Evolutionary conservation across 1,140 invertebrate genomes (phyloP), one percentile per base, ranked within the genome.

Genomic region (Cydia splendana): DNA sequence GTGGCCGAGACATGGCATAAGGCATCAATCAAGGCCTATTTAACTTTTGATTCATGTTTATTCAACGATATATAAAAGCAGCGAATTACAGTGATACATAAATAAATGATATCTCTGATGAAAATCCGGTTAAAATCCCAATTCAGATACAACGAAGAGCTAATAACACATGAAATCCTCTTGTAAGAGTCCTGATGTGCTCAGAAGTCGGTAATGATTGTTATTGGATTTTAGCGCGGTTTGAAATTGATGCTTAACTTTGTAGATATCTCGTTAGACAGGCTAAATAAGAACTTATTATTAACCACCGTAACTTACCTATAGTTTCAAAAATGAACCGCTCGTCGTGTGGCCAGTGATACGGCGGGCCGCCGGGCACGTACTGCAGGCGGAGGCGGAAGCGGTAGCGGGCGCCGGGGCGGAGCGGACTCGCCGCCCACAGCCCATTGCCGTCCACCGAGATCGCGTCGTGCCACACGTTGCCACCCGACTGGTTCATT

Each of bases 301-400:
- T 5, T 34, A 34, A 42, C 51, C 51, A 18, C n/a, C 51, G 45
- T 42, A 48, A 48, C 78, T 82, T 94, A 96, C 96, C 96, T 45
- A 96, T 84, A 6, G 97, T 98, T 92, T 96, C 95, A 87, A 96
- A 98, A 3, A 94, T 94, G 84, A 97, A 97, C 71, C 93, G 90
- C 1, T 94, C 94, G 80, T 96, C 95, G 1, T 88, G 80, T 0
- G 97, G 96, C 95, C 96, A 98, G 28, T 95, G 85, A 80, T 95
- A 97, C 0, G 94, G 85, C 24, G 94, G 89, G 0, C 91, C 88
- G 30, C 94, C 93, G n/a, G 93, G 88, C 0, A 94, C 92, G 87
- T 97, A 98, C 18, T 91, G 94, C 0, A 98, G 81, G n/a, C 93
- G 89, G 3, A 98, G 87, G 45, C 95, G 94, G 83, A 98, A 97